Evolutionary conservation across 92 coral and sea anemone species (phyloP), one percentile per base, ranked within the genome.

Genomic region (Ricordea florida): DNA sequence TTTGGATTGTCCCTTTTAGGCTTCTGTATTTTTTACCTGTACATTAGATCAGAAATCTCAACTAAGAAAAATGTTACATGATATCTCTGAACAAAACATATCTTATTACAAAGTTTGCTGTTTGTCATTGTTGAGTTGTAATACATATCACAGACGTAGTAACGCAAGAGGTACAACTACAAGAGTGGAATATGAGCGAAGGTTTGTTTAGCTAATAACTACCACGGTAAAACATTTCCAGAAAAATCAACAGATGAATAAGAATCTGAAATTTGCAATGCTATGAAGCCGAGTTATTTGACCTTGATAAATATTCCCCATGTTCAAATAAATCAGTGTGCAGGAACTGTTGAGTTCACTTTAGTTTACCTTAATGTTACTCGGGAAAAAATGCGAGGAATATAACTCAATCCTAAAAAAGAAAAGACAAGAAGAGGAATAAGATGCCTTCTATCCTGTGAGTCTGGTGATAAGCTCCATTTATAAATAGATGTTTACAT

Each of bases 401-500:
- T n/a, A n/a, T n/a, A n/a, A n/a, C n/a, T n/a, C n/a, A n/a, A n/a
- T n/a, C n/a, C n/a, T n/a, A n/a, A n/a, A n/a, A n/a, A n/a, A n/a
- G n/a, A n/a, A n/a, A n/a, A n/a, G n/a, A n/a, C n/a, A n/a, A n/a
- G n/a, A n/a, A n/a, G n/a, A n/a, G n/a, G n/a, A n/a, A n/a, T n/a
- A n/a, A n/a, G n/a, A n/a, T n/a, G n/a, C n/a, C n/a, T n/a, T 25
- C 29, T 16, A 28, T 55, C 62, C 14, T 25, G 28, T 28, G 62
- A 55, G 33, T 28, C 62, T 55, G 62, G 15, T 28, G 14, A 56
- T 56, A 41, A 41, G n/a, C n/a, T n/a, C 45, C 32, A 51, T 52
- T 50, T 70, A 11, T 66, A 69, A 16, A 21, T 74, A 74, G 5
- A 60, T 28, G 49, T 77, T 36, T 48, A 64, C 75, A 40, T 64